Evolutionary conservation across 2,797 vertebrate genomes (phyloP), one percentile per base, ranked within the genome.

Genomic region (Catostomus latipinnis): DNA sequence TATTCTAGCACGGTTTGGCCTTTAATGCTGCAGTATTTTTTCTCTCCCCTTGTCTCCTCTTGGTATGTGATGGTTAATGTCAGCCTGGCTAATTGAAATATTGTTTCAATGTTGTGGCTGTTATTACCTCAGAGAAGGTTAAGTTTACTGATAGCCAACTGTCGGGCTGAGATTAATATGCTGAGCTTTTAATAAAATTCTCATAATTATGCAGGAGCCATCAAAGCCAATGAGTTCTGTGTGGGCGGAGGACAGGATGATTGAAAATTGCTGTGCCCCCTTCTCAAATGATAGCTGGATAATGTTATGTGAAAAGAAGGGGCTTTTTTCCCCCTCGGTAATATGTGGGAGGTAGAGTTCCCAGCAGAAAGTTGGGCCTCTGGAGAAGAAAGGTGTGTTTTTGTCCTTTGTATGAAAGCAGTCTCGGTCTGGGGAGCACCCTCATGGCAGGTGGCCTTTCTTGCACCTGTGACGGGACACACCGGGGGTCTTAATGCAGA

Each of bases 161-260:
- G 78, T 87, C 84, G 88, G 81, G 86, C 88, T 16, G 61, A 92
- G 90, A 94, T 92, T 93, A 92, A 93, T 92, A 91, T 88, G 88
- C 88, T 84, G 86, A 91, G 86, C 91, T 93, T 95, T 95, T 96
- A 95, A 93, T 96, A 94, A 96, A 95, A 94, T 92, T 91, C 92
- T 93, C 93, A 94, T 94, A 95, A 95, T 96, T 95, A 95, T 94
- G 92, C 93, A 92, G 88, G 83, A 89, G 91, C 90, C 93, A 93
- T 94, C 94, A 94, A 92, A 94, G 93, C 93, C 93, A 94, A 92
- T 92, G 93, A 91, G 92, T 90, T 90, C 67, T 92, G 90, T 90
- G 88, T 91, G 89, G 87, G 89, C 65, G 91, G 91, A 93, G 86
- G 91, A 92, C 90, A 92, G 91, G 90, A 89, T 95, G 94, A 94